These are phyloP conservation scores for Cephus runcator DNA, from an alignment of 2,888 invertebrate species.

Conservation along the genomic window DNA sequence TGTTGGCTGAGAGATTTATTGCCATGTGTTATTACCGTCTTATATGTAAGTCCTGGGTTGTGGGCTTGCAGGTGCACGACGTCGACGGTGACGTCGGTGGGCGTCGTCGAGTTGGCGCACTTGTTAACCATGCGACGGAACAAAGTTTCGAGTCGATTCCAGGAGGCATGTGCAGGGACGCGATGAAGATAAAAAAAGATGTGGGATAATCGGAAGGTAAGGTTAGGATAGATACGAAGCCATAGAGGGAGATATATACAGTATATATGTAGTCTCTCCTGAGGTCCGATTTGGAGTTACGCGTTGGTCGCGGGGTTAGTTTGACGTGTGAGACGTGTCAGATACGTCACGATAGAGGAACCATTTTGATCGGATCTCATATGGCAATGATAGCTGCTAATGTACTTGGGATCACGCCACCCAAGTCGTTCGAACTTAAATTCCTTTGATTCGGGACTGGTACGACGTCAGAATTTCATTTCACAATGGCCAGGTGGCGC, in stretches of 20 bases:
- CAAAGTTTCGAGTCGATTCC: neutral
- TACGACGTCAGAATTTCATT: neutral
- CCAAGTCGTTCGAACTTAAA: slow-evolving; percentile 28
- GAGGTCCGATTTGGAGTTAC: neutral
- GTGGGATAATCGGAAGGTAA: neutral
- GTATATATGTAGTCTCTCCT: neutral
- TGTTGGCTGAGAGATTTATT: slow-evolving; percentile 51
- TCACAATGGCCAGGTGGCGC: slow-evolving; percentile 2
- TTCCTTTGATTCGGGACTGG: slow-evolving; percentile 6
- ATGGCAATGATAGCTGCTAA: slow-evolving; percentile 40
- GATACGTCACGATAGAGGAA: slow-evolving; percentile 46
- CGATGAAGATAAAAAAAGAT: neutral
- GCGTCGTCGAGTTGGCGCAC: neutral
- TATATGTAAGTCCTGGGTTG: neutral
- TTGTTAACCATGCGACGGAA: neutral
- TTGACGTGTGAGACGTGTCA: slow-evolving; percentile 41
- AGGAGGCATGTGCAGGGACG: neutral
- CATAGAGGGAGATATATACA: slow-evolving; percentile 7
- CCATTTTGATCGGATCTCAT: slow-evolving; percentile 36
- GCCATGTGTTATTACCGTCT: slow-evolving; percentile 20
- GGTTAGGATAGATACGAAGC: slow-evolving; percentile 18
- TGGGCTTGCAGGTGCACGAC: neutral
- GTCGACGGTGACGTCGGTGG: neutral
- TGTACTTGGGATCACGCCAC: slow-evolving; percentile 38
- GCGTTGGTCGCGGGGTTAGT: neutral